phyloP scores from a whole-genome alignment of 2,888 invertebrate species.

The Panzeria rudis region DNA sequence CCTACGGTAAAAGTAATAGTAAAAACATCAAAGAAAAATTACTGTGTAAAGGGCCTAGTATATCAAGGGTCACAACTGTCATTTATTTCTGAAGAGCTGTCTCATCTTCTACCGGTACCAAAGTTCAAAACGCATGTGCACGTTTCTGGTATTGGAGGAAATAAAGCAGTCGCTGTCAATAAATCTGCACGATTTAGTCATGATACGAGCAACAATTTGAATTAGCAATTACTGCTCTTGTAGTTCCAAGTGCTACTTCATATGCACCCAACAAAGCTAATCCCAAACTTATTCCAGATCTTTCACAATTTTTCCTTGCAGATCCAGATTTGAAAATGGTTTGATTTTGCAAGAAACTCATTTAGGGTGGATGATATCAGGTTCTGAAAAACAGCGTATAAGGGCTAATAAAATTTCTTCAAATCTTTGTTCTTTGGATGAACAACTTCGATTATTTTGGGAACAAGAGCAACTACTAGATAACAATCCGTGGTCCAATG shows the following conservation, averaged over 20 bases:
- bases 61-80: slow-evolving; percentile 52
- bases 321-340: not conserved
- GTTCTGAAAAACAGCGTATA: not conserved
- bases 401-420: no score
- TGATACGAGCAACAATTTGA: not conserved
- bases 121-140: slow-evolving; percentile 35
- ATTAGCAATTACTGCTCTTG: not conserved
- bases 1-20: slow-evolving; percentile 42
- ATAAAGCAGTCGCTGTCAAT: slow-evolving; percentile 2
- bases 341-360: slow-evolving; percentile 1
- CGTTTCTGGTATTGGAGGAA: slow-evolving; percentile 53
- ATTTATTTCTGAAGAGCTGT: slow-evolving; percentile 48
- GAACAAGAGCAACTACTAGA: slow-evolving; percentile 21
- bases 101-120: slow-evolving; percentile 29
- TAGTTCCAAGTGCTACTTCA: not conserved
- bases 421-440: not conserved
- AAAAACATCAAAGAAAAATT: not conserved
- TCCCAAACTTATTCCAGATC: not conserved
- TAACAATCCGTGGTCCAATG: not conserved
- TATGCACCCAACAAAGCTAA: not conserved
- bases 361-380: not conserved
- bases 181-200: slow-evolving; percentile 6
- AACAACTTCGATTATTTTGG: slow-evolving; percentile 14
- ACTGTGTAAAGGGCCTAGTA: slow-evolving; percentile 38
- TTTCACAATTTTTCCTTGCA: not conserved